phyloP scores from a whole-genome alignment of 2,113 vertebrate species.

The Serilophus lunatus region DNA sequence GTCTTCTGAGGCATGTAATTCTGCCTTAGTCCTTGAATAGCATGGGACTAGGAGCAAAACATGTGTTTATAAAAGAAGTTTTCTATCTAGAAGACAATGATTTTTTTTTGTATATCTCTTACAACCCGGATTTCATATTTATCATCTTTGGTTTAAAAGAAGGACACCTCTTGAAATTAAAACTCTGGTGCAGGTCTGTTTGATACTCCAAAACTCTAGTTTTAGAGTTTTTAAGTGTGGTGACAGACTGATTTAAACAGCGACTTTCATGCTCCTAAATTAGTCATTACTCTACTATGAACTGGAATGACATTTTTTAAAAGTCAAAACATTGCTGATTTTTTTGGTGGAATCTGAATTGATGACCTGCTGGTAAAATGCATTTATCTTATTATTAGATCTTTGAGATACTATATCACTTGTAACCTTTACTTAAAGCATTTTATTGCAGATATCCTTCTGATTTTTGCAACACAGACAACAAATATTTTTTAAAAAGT shows the following conservation, averaged over 20 bases:
- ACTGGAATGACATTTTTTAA: conserved; percentile 8
- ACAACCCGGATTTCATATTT: background rate
- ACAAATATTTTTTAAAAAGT: background rate
- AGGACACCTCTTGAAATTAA: background rate
- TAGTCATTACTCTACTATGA: background rate
- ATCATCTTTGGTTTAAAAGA: background rate
- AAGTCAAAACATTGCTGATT: conserved; percentile 29
- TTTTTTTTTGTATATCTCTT: background rate
- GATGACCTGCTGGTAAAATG: background rate
- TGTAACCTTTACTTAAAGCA: background rate
- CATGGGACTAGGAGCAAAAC: background rate
- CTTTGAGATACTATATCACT: background rate
- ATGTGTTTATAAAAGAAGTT: background rate
- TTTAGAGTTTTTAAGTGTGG: background rate
- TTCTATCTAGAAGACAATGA: background rate
- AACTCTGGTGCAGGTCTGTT: background rate
- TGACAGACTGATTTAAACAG: background rate
- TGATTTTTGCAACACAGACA: background rate
- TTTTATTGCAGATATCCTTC: background rate
- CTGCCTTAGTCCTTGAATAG: background rate
- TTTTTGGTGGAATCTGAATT: conserved; percentile 18
- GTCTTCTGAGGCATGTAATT: background rate
- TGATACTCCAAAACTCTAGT: background rate
- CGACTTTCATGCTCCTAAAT: background rate
- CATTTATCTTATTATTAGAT: conserved; percentile 21